Base-by-base conservation (phyloP, 2,113 vertebrate species). In the Dipodomys merriami region DNA sequence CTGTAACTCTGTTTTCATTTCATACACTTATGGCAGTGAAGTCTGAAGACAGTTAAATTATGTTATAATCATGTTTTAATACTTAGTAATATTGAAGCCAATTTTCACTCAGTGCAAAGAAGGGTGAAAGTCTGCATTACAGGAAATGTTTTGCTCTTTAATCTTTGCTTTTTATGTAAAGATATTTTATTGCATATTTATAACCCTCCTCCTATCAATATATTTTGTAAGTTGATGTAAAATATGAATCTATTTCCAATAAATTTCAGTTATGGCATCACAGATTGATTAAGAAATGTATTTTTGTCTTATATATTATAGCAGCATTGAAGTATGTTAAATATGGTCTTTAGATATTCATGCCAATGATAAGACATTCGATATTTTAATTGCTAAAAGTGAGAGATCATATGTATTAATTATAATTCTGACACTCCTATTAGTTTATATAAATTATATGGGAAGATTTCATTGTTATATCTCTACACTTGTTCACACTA, bases 301-400 rank as follows among this genome's bases (percentile, higher is more conserved):
- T 53, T 53, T 12, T 57, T 79, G 25, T 68, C 81, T 93, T 80
- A 65, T 1, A n/a, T 22, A 13, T 88, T 83, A 5, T 73, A 76
- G 57, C 19, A 78, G 72, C 80, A 80, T 71, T 90, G n/a, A 71
- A 16, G 29, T 22, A 3, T 71, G 20, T 35, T 80, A 84, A 88
- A 53, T 68, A 67, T 72, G 39, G 30, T 68, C 22, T 92, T 82
- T 78, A n/a, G 57, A 76, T 85, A 60, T 49, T 80, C 18, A 88
- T 81, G 16, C n/a, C 20, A 67, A 88, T 85, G 68, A 81, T 53
- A 79, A 88, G 33, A 82, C 33, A 49, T 85, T 91, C 82, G 67
- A 44, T 76, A 79, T n/a, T 83, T 83, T 73, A 87, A 44, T 78
- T 83, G 6, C n/a, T 78, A 83, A 87, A 86, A 65, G 39, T 94